Conservation (phyloP, 2,113 vertebrate species). For the Heterochromis multidens region DNA sequence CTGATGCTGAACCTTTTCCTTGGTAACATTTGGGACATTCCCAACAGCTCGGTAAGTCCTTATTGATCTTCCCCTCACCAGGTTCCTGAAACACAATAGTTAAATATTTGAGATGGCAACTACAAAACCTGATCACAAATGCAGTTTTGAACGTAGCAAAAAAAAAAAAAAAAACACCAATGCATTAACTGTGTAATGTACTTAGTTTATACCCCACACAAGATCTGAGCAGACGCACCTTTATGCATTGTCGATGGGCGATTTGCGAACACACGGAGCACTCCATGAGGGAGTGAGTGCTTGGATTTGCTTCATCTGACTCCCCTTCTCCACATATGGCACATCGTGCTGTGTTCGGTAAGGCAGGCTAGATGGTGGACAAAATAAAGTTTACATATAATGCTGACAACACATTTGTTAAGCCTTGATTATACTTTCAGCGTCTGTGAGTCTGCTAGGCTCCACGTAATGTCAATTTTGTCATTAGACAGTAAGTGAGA, state of each 20-base stretch:
- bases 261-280: slow-evolving; percentile 95
- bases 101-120: background rate
- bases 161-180: background rate
- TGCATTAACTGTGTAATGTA: background rate
- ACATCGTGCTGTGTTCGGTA: slow-evolving; percentile 93
- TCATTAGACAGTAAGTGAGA: background rate
- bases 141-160: background rate
- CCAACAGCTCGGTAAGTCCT: slow-evolving; percentile 96
- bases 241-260: slow-evolving; percentile 89
- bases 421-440: background rate
- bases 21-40: slow-evolving; percentile 95
- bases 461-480: background rate
- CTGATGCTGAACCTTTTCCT: slow-evolving; percentile 74
- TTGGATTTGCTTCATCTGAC: slow-evolving; percentile 83
- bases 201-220: background rate
- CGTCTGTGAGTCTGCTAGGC: background rate
- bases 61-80: slow-evolving; percentile 89
- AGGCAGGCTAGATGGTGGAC: slow-evolving; percentile 79
- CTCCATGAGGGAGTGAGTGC: slow-evolving; percentile 93
- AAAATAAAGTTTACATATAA: background rate
- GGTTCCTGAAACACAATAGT: slow-evolving; percentile 79
- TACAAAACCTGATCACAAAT: background rate
- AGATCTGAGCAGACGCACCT: slow-evolving; percentile 68
- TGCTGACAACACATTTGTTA: background rate
- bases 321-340: slow-evolving; percentile 90